Evolutionary conservation across 2,888 invertebrate genomes (phyloP), one percentile per base, ranked within the genome.

Genomic region (Deilephila porcellus): DNA sequence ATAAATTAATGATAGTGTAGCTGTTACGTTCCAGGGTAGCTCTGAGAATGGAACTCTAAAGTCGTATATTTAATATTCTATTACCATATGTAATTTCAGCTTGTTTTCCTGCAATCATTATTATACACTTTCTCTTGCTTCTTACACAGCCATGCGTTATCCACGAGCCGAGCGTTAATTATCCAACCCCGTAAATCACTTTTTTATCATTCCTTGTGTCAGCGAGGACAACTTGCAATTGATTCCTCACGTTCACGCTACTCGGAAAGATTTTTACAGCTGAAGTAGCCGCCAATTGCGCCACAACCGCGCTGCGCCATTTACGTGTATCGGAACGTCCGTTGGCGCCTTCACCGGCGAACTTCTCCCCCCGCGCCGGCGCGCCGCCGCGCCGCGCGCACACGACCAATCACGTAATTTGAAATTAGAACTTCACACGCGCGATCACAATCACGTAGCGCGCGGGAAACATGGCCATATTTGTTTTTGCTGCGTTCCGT

Each of bases 351-450:
- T 77, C 77, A 81, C 81, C 81, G 82, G 80, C 82, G 78, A 82
- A 78, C 84, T 83, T 87, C 85, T 79, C 82, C 81, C 77, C 75
- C 80, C 72, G 79, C 76, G 76, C 79, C 80, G 73, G 79, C 77
- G 76, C 80, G 75, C 79, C 45, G 45, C n/a, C 45, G 60, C 45
- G 45, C n/a, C 45, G 60, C 37, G 64, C 56, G 59, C 37, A 45
- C 75, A 75, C 79, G 77, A 81, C 92, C 93, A 92, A 92, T 93
- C 91, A 89, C 86, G 86, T 85, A 88, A 86, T 87, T 88, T 81
- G 85, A 91, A 90, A 90, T 91, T 89, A 89, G 86, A 90, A 88
- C 86, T 88, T 87, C 85, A 86, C 87, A 85, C 87, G 85, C 84
- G 82, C 83, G 82, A 84, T 86, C 82, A 86, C 85, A 85, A 89